phyloP scores from a whole-genome alignment of 2,888 invertebrate species.

The Arrhopalites spinosus region DNA sequence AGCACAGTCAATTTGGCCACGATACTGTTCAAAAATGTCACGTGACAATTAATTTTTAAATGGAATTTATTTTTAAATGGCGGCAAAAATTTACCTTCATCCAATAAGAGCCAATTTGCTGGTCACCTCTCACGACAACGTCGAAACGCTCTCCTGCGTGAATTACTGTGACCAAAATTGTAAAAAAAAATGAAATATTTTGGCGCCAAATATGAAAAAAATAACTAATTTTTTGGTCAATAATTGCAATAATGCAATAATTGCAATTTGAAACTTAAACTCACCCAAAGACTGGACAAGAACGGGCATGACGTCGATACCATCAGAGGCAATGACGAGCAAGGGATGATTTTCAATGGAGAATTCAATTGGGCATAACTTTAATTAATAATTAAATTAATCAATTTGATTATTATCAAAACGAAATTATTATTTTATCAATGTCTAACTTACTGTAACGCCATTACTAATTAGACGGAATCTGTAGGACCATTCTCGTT shows the following conservation, averaged over 20 bases:
- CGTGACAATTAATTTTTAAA: too few relatives aligned
- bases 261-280: too few relatives aligned
- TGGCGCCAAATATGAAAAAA: too few relatives aligned
- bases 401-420: too few relatives aligned
- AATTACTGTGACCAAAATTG: slow-evolving; percentile 66
- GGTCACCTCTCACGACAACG: slow-evolving; percentile 75
- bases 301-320: slow-evolving; percentile 74
- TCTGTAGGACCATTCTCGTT: slow-evolving; percentile 71
- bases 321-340: slow-evolving; percentile 77
- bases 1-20: slow-evolving; percentile 86
- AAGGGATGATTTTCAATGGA: slow-evolving; percentile 82
- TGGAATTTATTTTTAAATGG: too few relatives aligned
- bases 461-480: slow-evolving; percentile 84
- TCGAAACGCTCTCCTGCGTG: slow-evolving; percentile 90
- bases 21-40: too few relatives aligned
- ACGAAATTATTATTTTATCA: too few relatives aligned
- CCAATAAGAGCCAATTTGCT: slow-evolving; percentile 82
- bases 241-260: too few relatives aligned
- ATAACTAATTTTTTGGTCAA: too few relatives aligned
- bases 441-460: too few relatives aligned
- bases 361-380: slow-evolving; percentile 83
- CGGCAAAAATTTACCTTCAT: too few relatives aligned
- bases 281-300: slow-evolving; percentile 65
- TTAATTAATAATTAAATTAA: too few relatives aligned
- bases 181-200: not conserved